Evolutionary conservation across 2,113 vertebrate genomes (phyloP).

Genomic region (Chionomys nivalis): DNA sequence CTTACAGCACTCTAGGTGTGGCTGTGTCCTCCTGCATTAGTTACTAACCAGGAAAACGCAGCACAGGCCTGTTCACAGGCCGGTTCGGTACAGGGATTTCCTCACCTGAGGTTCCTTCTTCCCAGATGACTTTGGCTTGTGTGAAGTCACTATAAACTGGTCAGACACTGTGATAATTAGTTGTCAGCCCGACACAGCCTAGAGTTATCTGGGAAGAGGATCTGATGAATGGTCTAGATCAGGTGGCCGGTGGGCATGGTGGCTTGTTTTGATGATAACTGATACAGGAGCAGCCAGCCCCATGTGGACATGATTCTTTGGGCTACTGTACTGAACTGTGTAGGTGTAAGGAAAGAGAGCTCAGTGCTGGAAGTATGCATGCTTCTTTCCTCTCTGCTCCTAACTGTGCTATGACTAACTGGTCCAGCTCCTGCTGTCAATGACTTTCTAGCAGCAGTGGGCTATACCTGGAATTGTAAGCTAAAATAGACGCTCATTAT

Average conservation of each 20-base stretch:
- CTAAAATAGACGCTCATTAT: not conserved
- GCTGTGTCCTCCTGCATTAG: not conserved
- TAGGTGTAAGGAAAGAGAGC: not conserved
- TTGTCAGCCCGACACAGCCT: not conserved
- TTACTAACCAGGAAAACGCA: not conserved
- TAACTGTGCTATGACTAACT: not conserved
- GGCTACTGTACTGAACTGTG: not conserved
- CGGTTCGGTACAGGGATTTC: not conserved
- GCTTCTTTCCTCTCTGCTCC: not conserved
- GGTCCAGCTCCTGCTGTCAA: not conserved
- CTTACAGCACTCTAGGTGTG: not conserved
- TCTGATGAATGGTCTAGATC: not conserved
- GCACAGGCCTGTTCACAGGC: not conserved
- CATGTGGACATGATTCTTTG: not conserved
- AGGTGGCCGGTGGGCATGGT: not conserved
- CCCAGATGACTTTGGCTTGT: not conserved
- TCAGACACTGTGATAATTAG: not conserved
- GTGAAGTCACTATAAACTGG: not conserved
- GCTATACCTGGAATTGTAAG: not conserved
- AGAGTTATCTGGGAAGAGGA: not conserved
- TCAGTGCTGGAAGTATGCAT: not conserved
- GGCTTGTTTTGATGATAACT: not conserved
- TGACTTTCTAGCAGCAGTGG: not conserved
- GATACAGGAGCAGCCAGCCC: not conserved
- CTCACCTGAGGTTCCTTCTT: not conserved